phyloP scores from a whole-genome alignment of 1,140 invertebrate species.

The Gonatopus flavifemur region DNA sequence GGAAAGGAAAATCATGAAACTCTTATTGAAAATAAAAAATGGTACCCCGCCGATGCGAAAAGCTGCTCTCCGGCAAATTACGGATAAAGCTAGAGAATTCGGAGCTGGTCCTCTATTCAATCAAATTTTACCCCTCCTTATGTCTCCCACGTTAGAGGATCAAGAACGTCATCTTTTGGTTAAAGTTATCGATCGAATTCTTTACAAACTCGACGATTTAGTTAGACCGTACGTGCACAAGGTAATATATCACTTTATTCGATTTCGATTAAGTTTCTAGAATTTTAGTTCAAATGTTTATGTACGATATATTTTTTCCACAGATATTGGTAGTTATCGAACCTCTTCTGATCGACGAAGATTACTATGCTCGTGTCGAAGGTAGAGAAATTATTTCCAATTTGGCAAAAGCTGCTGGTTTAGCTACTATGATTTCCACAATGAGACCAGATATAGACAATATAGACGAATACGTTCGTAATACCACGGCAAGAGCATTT shows the following conservation, averaged over 20 bases:
- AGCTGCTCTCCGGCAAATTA: constrained; percentile 95
- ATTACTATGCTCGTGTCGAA: constrained; percentile 99
- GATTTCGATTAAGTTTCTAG: background rate
- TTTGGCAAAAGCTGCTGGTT: constrained; percentile 98
- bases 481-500: constrained; percentile 98
- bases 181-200: constrained; percentile 97
- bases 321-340: constrained; percentile 98
- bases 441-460: constrained; percentile 99
- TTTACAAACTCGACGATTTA: constrained; percentile 98
- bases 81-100: constrained; percentile 97
- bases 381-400: constrained; percentile 99
- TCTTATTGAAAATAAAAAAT: constrained; percentile 98
- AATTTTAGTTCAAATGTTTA: constrained; percentile 6
- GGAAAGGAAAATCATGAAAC: constrained; percentile 98
- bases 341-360: constrained; percentile 98
- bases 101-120: constrained; percentile 98
- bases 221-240: constrained; percentile 99
- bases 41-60: constrained; percentile 99
- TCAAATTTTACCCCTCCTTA: constrained; percentile 96
- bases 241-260: constrained; percentile 53
- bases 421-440: constrained; percentile 99
- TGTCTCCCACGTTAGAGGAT: constrained; percentile 99
- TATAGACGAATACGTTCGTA: constrained; percentile 99
- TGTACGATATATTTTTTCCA: constrained; percentile 26
- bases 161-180: constrained; percentile 99